Evolutionary conservation across 2,797 vertebrate genomes (phyloP), one percentile per base, ranked within the genome.

Genomic region (Rallus crepitans): DNA sequence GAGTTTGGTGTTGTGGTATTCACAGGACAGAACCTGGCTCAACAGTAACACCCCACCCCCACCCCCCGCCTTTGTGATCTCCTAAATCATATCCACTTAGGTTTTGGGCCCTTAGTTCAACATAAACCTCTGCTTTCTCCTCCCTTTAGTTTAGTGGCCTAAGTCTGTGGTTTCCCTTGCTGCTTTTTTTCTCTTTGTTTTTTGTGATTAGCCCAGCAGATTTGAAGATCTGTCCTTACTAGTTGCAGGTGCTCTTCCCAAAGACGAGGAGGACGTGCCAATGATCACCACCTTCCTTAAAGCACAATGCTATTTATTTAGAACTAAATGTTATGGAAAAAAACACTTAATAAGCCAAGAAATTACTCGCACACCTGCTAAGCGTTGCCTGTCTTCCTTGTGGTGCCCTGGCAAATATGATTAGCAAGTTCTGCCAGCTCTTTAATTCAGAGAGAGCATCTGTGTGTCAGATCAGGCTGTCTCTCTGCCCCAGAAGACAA

Each of bases 391-490:
- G 77, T 90, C 64, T 96, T 93, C 95, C 93, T 95, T 96, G 95
- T 97, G 92, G 92, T 94, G 93, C 87, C 75, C 92, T 96, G 90
- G 93, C 95, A 97, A 95, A 77, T 77, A 68, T 6, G 63, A 84
- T 84, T 87, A 87, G 68, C 24, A 82, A 81, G 57, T 87, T 95
- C 80, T 97, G 95, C 96, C 96, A 97, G 92, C 94, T 96, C 92
- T 93, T 97, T 96, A 96, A 96, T 97, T 96, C 93, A 96, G 96
- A 91, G 93, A 91, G 93, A 97, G 95, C 95, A 95, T 95, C 94
- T 97, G 96, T 87, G 94, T 93, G 70, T 93, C 93, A 90, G 88
- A 93, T 96, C 64, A 16, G 83, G 78, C 93, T 88, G 88, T 81
- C 61, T 96, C 65, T 89, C 87, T 93, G 73, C 66, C 92, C 91